Evolutionary conservation across 1,140 invertebrate genomes (phyloP).

Genomic region (Zophobas morio): DNA sequence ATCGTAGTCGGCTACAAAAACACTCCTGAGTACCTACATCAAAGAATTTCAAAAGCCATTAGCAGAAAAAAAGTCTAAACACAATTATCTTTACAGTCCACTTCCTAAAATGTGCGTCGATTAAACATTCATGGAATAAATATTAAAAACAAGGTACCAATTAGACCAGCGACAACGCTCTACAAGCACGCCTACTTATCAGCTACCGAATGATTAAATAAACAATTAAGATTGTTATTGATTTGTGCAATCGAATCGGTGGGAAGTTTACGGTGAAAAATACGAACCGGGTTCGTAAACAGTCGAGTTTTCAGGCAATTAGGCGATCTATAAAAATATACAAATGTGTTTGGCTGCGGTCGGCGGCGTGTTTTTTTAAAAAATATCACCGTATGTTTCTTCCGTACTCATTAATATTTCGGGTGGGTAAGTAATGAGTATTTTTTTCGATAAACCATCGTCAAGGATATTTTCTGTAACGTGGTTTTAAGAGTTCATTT

Average conservation of each 20-base stretch:
- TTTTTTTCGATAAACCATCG: too few relatives aligned
- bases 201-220: constrained; percentile 15
- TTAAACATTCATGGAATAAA: constrained; percentile 6
- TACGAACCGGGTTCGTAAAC: not conserved
- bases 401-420: too few relatives aligned
- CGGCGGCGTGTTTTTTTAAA: too few relatives aligned
- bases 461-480: too few relatives aligned
- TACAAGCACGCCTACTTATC: constrained; percentile 4
- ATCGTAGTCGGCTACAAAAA: not conserved
- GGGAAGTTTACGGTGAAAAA: not conserved
- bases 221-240: constrained; percentile 23
- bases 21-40: not conserved
- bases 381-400: too few relatives aligned
- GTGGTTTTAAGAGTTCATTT: too few relatives aligned
- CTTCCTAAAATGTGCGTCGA: not conserved
- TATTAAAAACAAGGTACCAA: constrained; percentile 7
- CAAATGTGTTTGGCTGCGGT: too few relatives aligned
- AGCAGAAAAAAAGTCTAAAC: not conserved
- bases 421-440: too few relatives aligned
- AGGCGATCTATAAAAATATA: too few relatives aligned
- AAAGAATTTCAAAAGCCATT: constrained; percentile 14
- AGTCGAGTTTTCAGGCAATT: too few relatives aligned
- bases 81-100: constrained; percentile 12
- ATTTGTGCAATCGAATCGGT: not conserved
- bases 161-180: not conserved